Evolutionary conservation across 2,113 vertebrate species (phyloP).

Genomic region (Quiscalus mexicanus): DNA sequence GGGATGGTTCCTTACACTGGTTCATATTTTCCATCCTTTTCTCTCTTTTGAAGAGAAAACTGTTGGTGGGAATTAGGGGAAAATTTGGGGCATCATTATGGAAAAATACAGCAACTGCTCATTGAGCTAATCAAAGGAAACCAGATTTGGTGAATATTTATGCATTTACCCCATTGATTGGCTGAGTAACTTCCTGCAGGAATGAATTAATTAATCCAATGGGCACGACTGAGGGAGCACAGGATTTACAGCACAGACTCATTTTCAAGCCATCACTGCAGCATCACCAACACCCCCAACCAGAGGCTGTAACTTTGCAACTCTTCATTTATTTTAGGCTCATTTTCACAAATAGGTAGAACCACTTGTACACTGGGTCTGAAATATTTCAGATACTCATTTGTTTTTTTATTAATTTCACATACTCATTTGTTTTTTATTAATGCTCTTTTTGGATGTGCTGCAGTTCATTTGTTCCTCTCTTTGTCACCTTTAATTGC

Average conservation of each 20-base stretch:
- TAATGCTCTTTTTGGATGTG: not conserved
- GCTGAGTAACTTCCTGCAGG: not conserved
- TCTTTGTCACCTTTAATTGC: not conserved
- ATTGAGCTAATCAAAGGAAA: not conserved
- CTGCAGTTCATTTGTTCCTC: not conserved
- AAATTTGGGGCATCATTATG: not conserved
- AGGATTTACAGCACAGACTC: fast-evolving
- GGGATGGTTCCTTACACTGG: not conserved
- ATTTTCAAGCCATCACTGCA: fast-evolving
- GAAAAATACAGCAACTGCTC: not conserved
- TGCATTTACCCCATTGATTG: not conserved
- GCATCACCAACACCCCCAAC: not conserved
- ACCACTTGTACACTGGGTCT: not conserved
- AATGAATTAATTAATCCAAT: not conserved
- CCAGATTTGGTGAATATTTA: fast-evolving
- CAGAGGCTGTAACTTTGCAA: not conserved
- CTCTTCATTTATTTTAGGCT: not conserved
- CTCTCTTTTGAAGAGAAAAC: not conserved
- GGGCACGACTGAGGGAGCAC: not conserved
- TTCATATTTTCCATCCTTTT: not conserved
- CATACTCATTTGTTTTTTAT: not conserved
- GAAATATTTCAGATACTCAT: not conserved
- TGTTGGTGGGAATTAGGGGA: not conserved
- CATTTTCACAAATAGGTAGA: not conserved
- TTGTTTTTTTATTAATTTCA: not conserved